Base-by-base conservation (phyloP, 2,113 vertebrate genomes). In the Phoenicopterus ruber region DNA sequence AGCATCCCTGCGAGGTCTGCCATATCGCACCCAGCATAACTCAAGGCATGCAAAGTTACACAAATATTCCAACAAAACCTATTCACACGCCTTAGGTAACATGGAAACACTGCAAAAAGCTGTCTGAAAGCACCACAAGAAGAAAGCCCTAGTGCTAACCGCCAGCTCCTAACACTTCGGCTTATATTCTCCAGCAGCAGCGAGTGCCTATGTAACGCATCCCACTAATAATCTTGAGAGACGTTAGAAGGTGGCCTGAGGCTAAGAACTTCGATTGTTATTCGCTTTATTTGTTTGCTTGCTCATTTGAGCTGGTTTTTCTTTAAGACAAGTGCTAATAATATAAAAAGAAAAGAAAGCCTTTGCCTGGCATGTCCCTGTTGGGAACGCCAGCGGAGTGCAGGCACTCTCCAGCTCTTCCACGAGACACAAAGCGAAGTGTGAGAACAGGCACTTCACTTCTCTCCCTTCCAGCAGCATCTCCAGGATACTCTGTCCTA, bases 361-460 rank as follows among this genome's bases (percentile, higher is more conserved):
- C 58, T 65, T 67, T 18, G 81, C 88, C 86, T 66, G 92, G 59
- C 34, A 1, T 9, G 69, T 65, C 78, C 84, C 94, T 58, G 73
- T 15, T 11, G 89, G 97, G 95, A 87, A 77, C 4, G 89, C 86
- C 82, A 59, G 90, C 22, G 6, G 80, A 94, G 81, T 29, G 10
- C 93, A 21, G 55, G 90, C 90, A 65, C 93, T 26, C 54, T 26
- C 32, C 82, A 67, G 90, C 95, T 94, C 89, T 69, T 90, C 83
- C 77, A 52, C 13, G 29, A 94, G 83, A 62, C 93, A 91, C 88
- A 72, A 25, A 84, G 83, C 10, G 1, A 84, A 86, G 94, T 94
- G 94, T 82, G 91, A 96, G 95, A 94, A 94, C 93, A 96, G 88
- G 94, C 94, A 40, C 83, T 94, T 25, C 94, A 40, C 83, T 94